Conservation (phyloP, 2,797 vertebrate genomes). For the Siniperca undulata region DNA sequence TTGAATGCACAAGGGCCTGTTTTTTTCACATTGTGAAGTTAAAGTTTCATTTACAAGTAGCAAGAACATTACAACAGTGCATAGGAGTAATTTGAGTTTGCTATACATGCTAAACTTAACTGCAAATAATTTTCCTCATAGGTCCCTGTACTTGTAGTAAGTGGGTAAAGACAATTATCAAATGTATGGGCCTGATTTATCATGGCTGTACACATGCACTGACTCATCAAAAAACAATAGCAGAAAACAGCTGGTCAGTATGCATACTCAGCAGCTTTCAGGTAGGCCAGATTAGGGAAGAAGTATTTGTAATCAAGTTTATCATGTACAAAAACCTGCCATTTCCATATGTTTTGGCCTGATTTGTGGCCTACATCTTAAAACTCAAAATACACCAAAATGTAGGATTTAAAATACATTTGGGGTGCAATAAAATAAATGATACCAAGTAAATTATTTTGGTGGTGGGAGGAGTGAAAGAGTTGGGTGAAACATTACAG, state of each 20-base stretch:
- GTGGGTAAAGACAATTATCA: slow-evolving; percentile 44
- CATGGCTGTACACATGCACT: slow-evolving; percentile 48
- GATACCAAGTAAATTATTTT: not conserved
- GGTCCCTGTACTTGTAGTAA: slow-evolving; percentile 20
- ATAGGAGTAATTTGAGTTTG: not conserved
- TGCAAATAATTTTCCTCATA: not conserved
- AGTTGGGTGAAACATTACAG: not conserved
- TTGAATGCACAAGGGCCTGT: slow-evolving; percentile 4
- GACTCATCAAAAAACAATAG: slow-evolving; percentile 59
- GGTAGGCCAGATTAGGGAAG: slow-evolving; percentile 39
- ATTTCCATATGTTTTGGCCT: slow-evolving; percentile 23
- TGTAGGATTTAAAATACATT: slow-evolving; percentile 6
- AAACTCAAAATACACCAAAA: slow-evolving; percentile 14
- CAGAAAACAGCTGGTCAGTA: slow-evolving; percentile 65
- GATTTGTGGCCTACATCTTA: slow-evolving; percentile 11
- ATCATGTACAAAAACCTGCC: slow-evolving; percentile 33
- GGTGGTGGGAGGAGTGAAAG: not conserved
- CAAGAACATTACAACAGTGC: not conserved
- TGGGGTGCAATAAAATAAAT: not conserved
- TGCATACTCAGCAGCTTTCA: slow-evolving; percentile 65
- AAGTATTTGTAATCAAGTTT: slow-evolving; percentile 64
- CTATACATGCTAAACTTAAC: not conserved
- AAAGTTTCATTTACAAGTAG: not conserved
- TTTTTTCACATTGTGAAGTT: not conserved
- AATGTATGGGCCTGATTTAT: slow-evolving; percentile 46